phyloP scores from a whole-genome alignment of 2,888 invertebrate genomes.

The Lydus trimaculatus region DNA sequence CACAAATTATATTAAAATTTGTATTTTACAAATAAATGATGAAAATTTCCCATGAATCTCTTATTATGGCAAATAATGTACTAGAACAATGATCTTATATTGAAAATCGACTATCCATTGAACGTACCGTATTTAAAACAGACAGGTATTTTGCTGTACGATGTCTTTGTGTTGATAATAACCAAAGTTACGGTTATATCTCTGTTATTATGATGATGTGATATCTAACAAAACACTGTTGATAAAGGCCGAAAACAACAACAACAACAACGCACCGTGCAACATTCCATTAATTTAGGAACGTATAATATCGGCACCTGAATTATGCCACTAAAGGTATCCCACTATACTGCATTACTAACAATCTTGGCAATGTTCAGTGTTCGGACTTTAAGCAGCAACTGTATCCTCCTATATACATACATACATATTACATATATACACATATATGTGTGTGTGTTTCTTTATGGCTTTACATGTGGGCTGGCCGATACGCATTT shows the following conservation, averaged over 20 bases:
- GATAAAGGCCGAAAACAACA: constrained; percentile 40
- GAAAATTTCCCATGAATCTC: not conserved
- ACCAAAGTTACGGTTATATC: constrained; percentile 26
- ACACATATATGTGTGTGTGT: not conserved
- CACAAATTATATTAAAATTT: too few species aligned
- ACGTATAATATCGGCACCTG: constrained; percentile 33
- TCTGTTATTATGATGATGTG: constrained; percentile 19
- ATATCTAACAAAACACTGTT: constrained; percentile 33
- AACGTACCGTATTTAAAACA: constrained; percentile 17
- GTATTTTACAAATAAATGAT: not conserved
- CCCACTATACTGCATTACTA: constrained; percentile 27
- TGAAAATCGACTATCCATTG: not conserved
- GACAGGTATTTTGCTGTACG: constrained; percentile 21
- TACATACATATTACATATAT: not conserved
- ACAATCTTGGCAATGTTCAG: constrained; percentile 23
- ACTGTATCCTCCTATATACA: constrained; percentile 10
- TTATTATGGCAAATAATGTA: not conserved
- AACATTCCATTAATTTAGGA: constrained; percentile 39
- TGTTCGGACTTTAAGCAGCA: constrained; percentile 27
- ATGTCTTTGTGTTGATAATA: constrained; percentile 20
- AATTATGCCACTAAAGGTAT: constrained; percentile 34
- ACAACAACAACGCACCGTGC: constrained; percentile 24
- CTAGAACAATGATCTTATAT: not conserved
- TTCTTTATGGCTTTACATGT: not conserved
- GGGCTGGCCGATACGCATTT: constrained; percentile 22